Percentiles rank a stretch among this genome's conserved stretches.
Conservation (phyloP, 1,140 invertebrate genomes). For the Cydia pomonella region DNA sequence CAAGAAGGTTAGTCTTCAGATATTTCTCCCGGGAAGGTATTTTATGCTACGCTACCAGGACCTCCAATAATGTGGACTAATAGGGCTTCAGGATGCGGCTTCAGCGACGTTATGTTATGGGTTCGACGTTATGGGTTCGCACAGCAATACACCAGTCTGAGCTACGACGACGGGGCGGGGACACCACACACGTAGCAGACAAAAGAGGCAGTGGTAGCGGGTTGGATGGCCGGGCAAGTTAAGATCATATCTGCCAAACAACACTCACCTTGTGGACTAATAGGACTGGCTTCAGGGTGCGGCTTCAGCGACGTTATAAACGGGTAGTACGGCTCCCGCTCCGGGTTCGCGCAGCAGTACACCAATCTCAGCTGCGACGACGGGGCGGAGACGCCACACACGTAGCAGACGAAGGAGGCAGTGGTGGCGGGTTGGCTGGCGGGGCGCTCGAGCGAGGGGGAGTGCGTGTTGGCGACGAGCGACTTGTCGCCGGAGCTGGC, state of each 20-base stretch:
- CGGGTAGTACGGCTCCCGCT: constrained; percentile 93
- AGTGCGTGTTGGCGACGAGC: constrained; percentile 61
- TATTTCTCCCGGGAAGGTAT: too few species aligned
- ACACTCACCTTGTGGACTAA: constrained; percentile 80
- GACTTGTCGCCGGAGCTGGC: constrained; percentile 70
- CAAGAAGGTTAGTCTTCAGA: too few species aligned
- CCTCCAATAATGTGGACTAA: constrained; percentile 72
- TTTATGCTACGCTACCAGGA: neutral
- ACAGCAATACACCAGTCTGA: constrained; percentile 91
- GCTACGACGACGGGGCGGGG: constrained; percentile 87
- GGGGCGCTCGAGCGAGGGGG: constrained; percentile 63
- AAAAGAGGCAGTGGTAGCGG: constrained; percentile 84
- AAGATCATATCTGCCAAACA: neutral
- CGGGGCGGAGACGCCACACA: constrained; percentile 90
- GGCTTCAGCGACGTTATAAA: constrained; percentile 90
- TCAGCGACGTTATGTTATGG: constrained; percentile 90
- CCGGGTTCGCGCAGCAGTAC: constrained; percentile 92
- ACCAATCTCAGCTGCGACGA: constrained; percentile 88
- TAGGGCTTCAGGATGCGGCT: constrained; percentile 90
- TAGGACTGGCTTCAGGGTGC: constrained; percentile 90
- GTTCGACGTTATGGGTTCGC: constrained; percentile 91
- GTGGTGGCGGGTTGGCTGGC: constrained; percentile 73
- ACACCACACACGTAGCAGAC: constrained; percentile 93
- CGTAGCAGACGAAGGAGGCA: constrained; percentile 93
- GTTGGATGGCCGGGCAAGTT: too few species aligned